These are phyloP conservation scores for Dipodomys stephensi DNA, from an alignment of 2,113 vertebrate genomes.

Conservation along the genomic window DNA sequence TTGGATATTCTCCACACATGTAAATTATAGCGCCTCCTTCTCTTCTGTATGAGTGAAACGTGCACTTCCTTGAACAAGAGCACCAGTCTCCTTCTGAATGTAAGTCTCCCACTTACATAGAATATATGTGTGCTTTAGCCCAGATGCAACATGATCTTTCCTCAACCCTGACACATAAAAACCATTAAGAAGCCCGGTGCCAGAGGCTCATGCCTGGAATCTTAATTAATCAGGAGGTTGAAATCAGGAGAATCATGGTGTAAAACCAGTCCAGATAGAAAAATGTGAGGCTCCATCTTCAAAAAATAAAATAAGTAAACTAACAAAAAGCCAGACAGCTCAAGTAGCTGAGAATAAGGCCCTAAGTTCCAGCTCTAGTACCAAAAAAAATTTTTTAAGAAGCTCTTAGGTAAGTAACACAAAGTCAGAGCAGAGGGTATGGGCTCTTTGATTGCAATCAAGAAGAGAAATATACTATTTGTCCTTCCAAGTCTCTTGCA, in stretches of 20 bases:
- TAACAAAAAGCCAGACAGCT: too few relatives aligned
- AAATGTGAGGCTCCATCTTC: too few relatives aligned
- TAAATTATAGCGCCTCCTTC: neutral
- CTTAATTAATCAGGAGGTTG: too few relatives aligned
- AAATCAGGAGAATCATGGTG: too few relatives aligned
- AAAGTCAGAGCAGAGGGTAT: neutral
- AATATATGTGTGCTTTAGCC: neutral
- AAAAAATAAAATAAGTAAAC: too few relatives aligned
- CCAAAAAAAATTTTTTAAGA: too few relatives aligned
- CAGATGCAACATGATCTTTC: neutral
- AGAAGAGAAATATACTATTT: neutral
- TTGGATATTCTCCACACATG: neutral
- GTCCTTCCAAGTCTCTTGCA: neutral
- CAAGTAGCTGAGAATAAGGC: too few relatives aligned
- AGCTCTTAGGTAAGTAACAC: neutral
- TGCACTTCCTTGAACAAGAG: neutral
- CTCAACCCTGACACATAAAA: conserved; percentile 5
- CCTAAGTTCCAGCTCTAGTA: too few relatives aligned
- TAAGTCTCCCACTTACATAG: neutral
- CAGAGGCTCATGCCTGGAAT: too few relatives aligned
- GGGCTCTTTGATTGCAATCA: neutral
- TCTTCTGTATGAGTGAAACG: neutral
- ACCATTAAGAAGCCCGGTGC: neutral
- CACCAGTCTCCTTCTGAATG: neutral
- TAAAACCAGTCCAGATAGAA: too few relatives aligned